Percentiles rank a stretch among this genome's conserved stretches.
Conservation (phyloP, 2,113 vertebrate species). For the Pelvicachromis taeniatus region DNA sequence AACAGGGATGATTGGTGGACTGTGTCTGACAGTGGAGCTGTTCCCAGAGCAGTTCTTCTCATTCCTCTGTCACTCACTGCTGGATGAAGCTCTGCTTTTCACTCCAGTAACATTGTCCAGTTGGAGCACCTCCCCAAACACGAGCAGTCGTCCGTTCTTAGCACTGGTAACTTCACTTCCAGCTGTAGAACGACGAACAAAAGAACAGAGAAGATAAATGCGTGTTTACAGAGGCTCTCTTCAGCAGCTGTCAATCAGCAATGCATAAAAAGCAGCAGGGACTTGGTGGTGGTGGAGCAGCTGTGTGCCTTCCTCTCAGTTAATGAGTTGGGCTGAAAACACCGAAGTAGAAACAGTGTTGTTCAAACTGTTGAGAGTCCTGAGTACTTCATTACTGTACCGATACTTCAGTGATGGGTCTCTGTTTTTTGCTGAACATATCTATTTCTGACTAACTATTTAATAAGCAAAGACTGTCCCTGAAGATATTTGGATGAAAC, state of each 20-base stretch:
- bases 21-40: not conserved
- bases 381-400: not conserved
- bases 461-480: not conserved
- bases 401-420: not conserved
- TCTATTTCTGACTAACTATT: not conserved
- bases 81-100: not conserved
- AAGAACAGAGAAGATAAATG: not conserved
- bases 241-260: not conserved
- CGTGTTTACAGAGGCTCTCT: not conserved
- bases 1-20: not conserved
- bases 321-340: not conserved
- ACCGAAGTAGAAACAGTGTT: not conserved
- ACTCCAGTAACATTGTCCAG: not conserved
- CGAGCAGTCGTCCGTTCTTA: not conserved
- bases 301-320: not conserved
- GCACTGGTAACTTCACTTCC: not conserved
- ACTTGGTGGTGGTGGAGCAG: not conserved
- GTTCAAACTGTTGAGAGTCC: not conserved
- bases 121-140: not conserved
- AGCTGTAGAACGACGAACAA: not conserved
- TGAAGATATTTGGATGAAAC: not conserved
- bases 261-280: not conserved
- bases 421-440: not conserved
- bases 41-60: not conserved
- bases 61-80: not conserved